Evolutionary conservation across 2,888 invertebrate species (phyloP), one percentile per base, ranked within the genome.

Genomic region (Caenorhabditis japonica): DNA sequence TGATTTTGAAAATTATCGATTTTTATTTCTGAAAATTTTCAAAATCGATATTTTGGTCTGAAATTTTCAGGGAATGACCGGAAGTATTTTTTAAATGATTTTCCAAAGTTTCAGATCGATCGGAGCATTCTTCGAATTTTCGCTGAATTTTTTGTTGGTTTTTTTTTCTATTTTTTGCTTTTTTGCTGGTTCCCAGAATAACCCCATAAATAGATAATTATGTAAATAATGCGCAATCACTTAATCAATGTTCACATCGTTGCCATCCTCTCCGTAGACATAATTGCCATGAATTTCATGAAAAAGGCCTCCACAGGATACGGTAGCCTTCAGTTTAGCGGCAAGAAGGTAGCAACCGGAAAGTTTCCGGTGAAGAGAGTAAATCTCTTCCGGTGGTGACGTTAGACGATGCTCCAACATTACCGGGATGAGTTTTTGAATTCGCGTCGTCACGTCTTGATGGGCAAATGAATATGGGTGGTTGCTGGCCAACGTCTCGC

Each of bases 331-430:
- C 41, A 86, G 76, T 64, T 86, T 86, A 5, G 86, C 80, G 27
- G 86, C 86, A 15, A 86, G 77, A 23, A 86, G 74, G 55, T 84
- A 84, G 7, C 84, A 81, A 13, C 99, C 99, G 0, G 97, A 94
- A 47, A 99, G 90, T 90, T 99, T 99, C 68, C 97, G 91, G 88
- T 99, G 99, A 19, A 99, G 90, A 0, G 97, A 97, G 90, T 99
- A 99, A 80, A 95, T 94, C 90, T 99, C 97, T 88, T 97, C 97
- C 0, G 99, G 99, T 0, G 99, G 99, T 1, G 99, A 95, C 71
- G 95, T 94, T 1, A 99, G 91, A 21, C 97, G 76, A 64, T 99
- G 95, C 44, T 92, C 92, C 55, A 99, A 90, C 91, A 99, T 96
- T 0, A 95, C 94, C 0, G 97, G 97, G 1, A 97, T 93, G n/a